phyloP scores from a whole-genome alignment of 2,797 vertebrate species.

The Artibeus lituratus region DNA sequence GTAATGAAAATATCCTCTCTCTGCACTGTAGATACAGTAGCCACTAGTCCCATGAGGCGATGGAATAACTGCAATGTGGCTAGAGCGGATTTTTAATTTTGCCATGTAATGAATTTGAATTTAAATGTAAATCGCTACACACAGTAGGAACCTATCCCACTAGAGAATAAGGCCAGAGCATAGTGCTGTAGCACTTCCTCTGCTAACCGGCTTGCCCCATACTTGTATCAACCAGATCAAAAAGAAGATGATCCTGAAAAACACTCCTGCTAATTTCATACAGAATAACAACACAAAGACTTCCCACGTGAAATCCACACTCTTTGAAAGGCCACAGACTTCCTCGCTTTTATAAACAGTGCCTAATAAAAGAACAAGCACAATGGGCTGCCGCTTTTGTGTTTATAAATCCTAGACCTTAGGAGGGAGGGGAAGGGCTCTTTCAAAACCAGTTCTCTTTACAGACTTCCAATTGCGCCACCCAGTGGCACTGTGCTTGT shows the following conservation, averaged over 20 bases:
- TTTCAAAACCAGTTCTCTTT: constrained; percentile 33
- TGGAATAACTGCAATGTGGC: neutral
- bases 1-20: neutral
- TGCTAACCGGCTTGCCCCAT: neutral
- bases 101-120: neutral
- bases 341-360: constrained; percentile 61
- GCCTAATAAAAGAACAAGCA: constrained; percentile 14
- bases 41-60: neutral
- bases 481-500: constrained; percentile 57
- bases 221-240: constrained; percentile 16
- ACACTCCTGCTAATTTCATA: constrained; percentile 41
- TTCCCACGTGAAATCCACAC: constrained; percentile 55
- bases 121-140: neutral
- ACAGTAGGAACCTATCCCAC: neutral
- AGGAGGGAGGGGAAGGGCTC: neutral
- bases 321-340: constrained; percentile 62
- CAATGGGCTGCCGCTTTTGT: neutral
- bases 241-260: constrained; percentile 52
- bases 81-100: neutral
- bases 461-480: constrained; percentile 64
- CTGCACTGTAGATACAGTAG: neutral
- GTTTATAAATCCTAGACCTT: constrained; percentile 35
- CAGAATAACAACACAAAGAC: constrained; percentile 43
- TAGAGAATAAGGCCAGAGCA: neutral
- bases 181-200: neutral